Evolutionary conservation across 1,140 invertebrate genomes (phyloP).

Genomic region (Apis dorsata): DNA sequence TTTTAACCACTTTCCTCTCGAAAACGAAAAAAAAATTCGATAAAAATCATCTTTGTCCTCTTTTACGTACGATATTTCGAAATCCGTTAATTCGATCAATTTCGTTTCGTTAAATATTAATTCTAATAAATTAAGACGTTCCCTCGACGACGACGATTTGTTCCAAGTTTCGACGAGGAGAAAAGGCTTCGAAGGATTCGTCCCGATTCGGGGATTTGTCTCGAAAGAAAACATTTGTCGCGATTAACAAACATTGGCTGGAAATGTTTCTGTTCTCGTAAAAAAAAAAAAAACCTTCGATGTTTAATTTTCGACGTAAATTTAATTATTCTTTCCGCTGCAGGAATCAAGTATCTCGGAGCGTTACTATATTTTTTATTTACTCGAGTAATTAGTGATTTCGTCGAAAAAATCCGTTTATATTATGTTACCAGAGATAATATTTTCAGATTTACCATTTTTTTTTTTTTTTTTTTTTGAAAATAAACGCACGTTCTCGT

Average conservation of each 20-base stretch:
- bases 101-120: no score
- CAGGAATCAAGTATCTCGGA: background rate
- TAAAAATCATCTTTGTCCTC: no score
- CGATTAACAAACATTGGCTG: background rate
- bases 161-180: no score
- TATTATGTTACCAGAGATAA: no score
- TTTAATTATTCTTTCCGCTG: background rate
- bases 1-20: background rate
- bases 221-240: background rate
- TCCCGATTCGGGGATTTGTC: background rate
- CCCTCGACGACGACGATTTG: background rate
- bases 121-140: background rate
- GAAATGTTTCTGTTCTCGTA: background rate
- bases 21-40: background rate
- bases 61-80: no score
- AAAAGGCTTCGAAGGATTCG: background rate
- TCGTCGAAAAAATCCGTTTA: background rate
- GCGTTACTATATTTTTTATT: background rate
- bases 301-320: background rate
- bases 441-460: background rate
- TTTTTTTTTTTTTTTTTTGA: background rate
- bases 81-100: background rate
- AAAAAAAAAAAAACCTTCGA: background rate
- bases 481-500: no score
- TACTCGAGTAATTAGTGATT: background rate